Conservation (phyloP, 2,888 invertebrate species). For the Cancer borealis region DNA sequence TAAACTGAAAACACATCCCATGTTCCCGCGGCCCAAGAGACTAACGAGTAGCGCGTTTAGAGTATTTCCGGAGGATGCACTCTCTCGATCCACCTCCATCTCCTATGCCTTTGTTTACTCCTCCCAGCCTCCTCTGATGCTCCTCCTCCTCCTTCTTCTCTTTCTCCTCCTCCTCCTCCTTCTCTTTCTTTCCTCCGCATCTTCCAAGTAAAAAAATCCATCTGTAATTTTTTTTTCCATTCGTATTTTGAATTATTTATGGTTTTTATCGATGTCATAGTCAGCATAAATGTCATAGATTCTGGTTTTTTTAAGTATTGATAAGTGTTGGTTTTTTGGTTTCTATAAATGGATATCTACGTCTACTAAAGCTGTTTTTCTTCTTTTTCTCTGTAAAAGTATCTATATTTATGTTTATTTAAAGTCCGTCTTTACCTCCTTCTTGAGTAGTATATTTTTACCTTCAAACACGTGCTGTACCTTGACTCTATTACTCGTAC, state of each 20-base stretch:
- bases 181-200: neutral
- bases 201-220: no score
- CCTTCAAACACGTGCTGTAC: neutral
- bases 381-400: neutral
- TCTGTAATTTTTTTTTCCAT: neutral
- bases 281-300: no score
- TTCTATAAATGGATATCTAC: no score
- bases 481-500: neutral
- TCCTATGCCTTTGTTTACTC: constrained; percentile 1
- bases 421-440: neutral
- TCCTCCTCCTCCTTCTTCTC: neutral
- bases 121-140: neutral
- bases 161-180: neutral
- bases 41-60: neutral
- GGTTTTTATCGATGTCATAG: no score
- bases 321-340: no score
- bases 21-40: constrained; percentile 49
- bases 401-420: no score
- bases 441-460: neutral
- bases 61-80: constrained; percentile 50
- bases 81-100: constrained; percentile 17
- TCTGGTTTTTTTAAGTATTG: no score
- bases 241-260: no score
- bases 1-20: constrained; percentile 67
- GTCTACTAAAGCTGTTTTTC: no score